phyloP scores from a whole-genome alignment of 1,140 invertebrate species.

The Ylistrum balloti region DNA sequence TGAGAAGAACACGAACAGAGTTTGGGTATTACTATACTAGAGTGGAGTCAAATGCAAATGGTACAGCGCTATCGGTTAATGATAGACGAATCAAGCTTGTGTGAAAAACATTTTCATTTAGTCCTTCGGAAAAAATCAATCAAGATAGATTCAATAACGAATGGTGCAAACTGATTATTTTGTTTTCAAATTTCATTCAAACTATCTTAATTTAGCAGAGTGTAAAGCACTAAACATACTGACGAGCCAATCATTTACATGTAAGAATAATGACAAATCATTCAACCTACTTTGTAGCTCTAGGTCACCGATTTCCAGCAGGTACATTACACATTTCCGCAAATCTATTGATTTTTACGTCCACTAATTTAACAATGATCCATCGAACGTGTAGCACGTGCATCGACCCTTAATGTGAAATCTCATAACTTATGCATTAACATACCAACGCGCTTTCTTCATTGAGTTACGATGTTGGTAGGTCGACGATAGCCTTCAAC shows the following conservation, averaged over 20 bases:
- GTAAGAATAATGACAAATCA: background rate
- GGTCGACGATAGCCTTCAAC: background rate
- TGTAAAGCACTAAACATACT: background rate
- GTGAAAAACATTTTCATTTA: no score
- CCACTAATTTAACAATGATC: slow-evolving; percentile 3
- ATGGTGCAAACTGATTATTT: no score
- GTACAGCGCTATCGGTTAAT: no score
- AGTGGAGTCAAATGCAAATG: no score
- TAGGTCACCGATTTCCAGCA: background rate
- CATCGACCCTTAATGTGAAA: slow-evolving; percentile 33
- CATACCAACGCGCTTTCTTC: background rate
- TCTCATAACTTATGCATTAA: slow-evolving; percentile 34
- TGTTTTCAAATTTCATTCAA: no score
- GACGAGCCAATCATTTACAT: background rate
- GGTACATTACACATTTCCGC: background rate
- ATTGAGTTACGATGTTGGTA: background rate
- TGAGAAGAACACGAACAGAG: no score
- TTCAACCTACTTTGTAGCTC: background rate
- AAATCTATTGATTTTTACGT: slow-evolving; percentile 12
- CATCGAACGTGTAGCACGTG: background rate
- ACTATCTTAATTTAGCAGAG: background rate
- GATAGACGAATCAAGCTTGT: no score
- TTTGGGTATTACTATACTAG: no score
- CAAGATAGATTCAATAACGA: no score
- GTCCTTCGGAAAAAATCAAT: no score